Percentiles rank a stretch among this genome's conserved stretches.
Conservation (phyloP, 2,888 invertebrate species). For the Chironomus tentans region DNA sequence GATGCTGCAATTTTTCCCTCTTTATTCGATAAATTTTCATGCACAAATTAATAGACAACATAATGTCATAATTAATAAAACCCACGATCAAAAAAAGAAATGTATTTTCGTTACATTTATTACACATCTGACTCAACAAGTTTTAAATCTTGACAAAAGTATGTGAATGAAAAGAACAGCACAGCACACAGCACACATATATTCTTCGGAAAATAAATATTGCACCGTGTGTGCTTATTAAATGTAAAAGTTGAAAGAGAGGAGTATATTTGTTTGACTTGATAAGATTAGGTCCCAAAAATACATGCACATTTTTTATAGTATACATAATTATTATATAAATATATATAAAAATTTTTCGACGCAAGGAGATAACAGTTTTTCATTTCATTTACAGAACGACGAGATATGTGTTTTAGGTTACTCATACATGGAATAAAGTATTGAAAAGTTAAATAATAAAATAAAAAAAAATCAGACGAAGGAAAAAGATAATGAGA, state of each 20-base stretch:
- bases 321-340: background rate
- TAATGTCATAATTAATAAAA: background rate
- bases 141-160: background rate
- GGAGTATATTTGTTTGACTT: conserved; percentile 10
- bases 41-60: background rate
- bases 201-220: background rate
- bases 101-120: background rate
- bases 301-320: background rate
- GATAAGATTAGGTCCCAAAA: conserved; percentile 19
- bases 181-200: background rate
- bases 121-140: background rate
- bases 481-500: background rate
- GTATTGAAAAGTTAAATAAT: conserved; percentile 13
- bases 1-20: no score
- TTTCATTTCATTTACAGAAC: conserved; percentile 20
- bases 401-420: background rate
- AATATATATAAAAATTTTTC: background rate
- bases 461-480: conserved; percentile 1
- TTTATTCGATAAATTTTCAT: background rate
- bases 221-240: background rate
- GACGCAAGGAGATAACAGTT: conserved; percentile 18
- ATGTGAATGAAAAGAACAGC: no score
- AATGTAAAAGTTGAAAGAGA: conserved; percentile 1
- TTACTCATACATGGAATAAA: background rate
- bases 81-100: background rate